Evolutionary conservation across 1,140 invertebrate species (phyloP), one percentile per base, ranked within the genome.

Genomic region (Nixonia krombeini): DNA sequence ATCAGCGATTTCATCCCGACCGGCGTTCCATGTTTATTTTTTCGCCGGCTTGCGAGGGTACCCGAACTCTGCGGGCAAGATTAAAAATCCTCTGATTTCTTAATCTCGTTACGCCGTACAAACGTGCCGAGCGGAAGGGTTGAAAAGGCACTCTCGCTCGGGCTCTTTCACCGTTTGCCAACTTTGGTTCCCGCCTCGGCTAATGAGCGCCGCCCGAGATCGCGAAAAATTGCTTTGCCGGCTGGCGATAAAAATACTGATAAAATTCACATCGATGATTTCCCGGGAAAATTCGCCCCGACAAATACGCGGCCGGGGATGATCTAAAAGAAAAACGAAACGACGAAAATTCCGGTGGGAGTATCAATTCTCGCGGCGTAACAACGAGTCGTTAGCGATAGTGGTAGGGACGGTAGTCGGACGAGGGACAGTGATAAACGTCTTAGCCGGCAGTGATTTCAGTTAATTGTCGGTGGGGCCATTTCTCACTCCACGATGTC

Each of bases 11-110:
- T 80, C 75, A 83, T 83, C 78, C 73, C 65, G 63, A 68, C 71
- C 73, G 25, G 40, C 53, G 74, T 67, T 77, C 75, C 55, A 63
- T 83, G 79, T 83, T 83, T 82, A 82, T 82, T 82, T 77, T 80
- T 78, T 75, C 73, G 56, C 58, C 37, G 64, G 57, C 65, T 75
- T 74, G 78, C 82, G 78, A 77, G 71, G 70, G 61, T 62, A 37
- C 38, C 21, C 28, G 21, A 35, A 53, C 33, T 46, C 66, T 45
- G 56, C 59, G 67, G 76, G 74, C 74, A 73, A 84, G 80, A 85
- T 83, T 82, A 84, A 85, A 85, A 85, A 83, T 83, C 75, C 72
- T 68, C 73, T 80, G 79, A 85, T 82, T 84, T 75, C 72, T 82
- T 85, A 84, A 85, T 85, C 76, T 67, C 63, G 66, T 84, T 78